Evolutionary conservation across 2,113 vertebrate species (phyloP).

Genomic region (Amblyopsis rosae): DNA sequence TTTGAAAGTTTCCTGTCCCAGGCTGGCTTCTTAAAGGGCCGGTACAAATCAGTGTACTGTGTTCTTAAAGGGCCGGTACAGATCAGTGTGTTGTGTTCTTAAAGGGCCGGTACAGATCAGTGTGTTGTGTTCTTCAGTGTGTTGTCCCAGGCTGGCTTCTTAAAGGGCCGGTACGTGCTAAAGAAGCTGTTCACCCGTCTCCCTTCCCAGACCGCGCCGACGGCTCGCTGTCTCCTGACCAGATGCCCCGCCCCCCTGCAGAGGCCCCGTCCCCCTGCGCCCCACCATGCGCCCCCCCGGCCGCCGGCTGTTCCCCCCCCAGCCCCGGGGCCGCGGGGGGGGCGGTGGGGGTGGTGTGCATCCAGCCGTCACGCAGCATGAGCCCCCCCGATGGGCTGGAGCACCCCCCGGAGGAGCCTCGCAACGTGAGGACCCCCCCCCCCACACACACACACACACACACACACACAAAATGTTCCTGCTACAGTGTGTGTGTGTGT

Average conservation of each 20-base stretch:
- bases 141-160: too few species aligned
- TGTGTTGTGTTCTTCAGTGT: too few species aligned
- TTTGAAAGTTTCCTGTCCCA: too few species aligned
- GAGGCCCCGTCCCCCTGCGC: slow-evolving; percentile 71
- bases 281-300: slow-evolving; percentile 63
- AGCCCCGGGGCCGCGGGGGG: slow-evolving; percentile 63
- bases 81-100: too few species aligned
- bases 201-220: slow-evolving; percentile 83
- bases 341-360: slow-evolving; percentile 90
- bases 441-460: neutral
- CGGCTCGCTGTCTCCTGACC: slow-evolving; percentile 85
- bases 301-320: neutral
- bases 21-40: too few species aligned
- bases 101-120: too few species aligned
- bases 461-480: too few species aligned
- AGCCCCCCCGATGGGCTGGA: slow-evolving; percentile 90
- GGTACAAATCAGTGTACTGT: too few species aligned
- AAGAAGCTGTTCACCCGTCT: neutral
- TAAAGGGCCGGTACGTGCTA: neutral
- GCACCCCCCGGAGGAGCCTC: slow-evolving; percentile 80
- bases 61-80: too few species aligned
- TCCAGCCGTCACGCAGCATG: slow-evolving; percentile 91
- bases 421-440: slow-evolving; percentile 39
- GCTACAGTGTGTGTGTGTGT: slow-evolving; percentile 21
- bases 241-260: slow-evolving; percentile 83